These are phyloP conservation scores for Octodonta nipae DNA, from an alignment of 2,888 invertebrate genomes.

Conservation along the genomic window DNA sequence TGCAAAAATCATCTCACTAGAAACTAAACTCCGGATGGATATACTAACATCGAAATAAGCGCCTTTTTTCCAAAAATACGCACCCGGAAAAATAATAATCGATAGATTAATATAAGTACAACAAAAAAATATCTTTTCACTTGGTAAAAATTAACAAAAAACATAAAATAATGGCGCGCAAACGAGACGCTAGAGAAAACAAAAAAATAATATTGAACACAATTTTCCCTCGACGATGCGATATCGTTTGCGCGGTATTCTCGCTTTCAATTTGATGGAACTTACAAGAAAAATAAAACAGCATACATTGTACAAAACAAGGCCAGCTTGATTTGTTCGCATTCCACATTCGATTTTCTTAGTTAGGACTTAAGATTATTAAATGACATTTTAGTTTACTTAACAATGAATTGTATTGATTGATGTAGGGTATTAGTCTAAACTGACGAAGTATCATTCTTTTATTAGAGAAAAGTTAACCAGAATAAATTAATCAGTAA, in stretches of 20 bases:
- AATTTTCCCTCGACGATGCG: not conserved
- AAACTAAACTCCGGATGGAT: too few species aligned
- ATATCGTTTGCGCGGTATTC: not conserved
- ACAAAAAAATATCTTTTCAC: slow-evolving; percentile 20
- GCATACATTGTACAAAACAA: slow-evolving; percentile 19
- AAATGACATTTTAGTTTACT: slow-evolving; percentile 24
- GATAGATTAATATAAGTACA: slow-evolving; percentile 24
- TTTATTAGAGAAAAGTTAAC: too few species aligned
- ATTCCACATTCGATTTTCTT: slow-evolving; percentile 6
- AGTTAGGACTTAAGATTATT: slow-evolving; percentile 22
- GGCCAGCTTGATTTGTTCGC: slow-evolving; percentile 26
- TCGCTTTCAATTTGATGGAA: slow-evolving; percentile 2
- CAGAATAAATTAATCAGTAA: too few species aligned
- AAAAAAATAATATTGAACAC: slow-evolving; percentile 11
- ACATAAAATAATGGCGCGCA: slow-evolving; percentile 14
- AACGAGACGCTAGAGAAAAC: too few species aligned
- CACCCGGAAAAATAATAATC: slow-evolving; percentile 11
- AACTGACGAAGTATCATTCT: too few species aligned
- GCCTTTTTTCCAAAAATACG: too few species aligned
- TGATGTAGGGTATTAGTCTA: too few species aligned
- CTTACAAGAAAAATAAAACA: slow-evolving; percentile 19
- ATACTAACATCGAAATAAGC: too few species aligned
- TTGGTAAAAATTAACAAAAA: slow-evolving; percentile 17
- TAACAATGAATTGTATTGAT: too few species aligned
- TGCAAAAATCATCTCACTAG: slow-evolving; percentile 9